A percentile compares a stretch with the other conserved stretches of the same genome.
These are phyloP conservation scores for Ciconia boyciana DNA, from an alignment of 2,113 vertebrate species.

Conservation along the genomic window DNA sequence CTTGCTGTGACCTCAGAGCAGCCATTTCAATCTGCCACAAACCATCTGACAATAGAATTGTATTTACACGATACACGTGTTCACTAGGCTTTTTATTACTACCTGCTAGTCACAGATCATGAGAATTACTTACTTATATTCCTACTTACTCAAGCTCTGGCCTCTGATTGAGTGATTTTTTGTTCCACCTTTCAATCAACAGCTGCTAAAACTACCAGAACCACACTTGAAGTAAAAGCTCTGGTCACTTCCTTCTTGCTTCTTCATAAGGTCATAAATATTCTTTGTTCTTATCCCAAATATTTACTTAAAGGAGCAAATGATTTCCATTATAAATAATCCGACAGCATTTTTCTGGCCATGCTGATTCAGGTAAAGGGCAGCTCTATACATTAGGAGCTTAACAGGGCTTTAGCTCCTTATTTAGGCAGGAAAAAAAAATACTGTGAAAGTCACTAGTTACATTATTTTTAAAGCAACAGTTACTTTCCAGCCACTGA, in stretches of 20 bases:
- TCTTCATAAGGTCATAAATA: background rate
- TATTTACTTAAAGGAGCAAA: background rate
- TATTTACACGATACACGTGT: background rate
- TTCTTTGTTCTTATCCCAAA: background rate
- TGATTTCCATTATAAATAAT: background rate
- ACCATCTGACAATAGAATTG: background rate
- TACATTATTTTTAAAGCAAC: background rate
- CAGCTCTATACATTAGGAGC: background rate
- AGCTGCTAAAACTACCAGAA: conserved; percentile 7
- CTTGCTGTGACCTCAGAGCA: conserved; percentile 20
- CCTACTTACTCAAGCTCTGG: background rate
- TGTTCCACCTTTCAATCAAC: background rate
- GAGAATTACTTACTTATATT: background rate
- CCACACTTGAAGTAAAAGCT: background rate
- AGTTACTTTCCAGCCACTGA: background rate
- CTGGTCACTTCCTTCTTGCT: background rate
- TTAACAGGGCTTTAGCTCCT: background rate
- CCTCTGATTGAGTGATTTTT: background rate
- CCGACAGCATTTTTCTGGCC: background rate
- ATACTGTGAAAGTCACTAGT: background rate
- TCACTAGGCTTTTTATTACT: background rate
- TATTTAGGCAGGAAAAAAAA: background rate
- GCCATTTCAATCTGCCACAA: conserved; percentile 13
- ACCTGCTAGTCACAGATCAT: background rate
- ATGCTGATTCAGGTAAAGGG: background rate